A percentile compares a stretch with the other conserved stretches of the same genome.
These are phyloP conservation scores for Lasius platythorax DNA, from an alignment of 2,888 invertebrate genomes.

Conservation along the genomic window DNA sequence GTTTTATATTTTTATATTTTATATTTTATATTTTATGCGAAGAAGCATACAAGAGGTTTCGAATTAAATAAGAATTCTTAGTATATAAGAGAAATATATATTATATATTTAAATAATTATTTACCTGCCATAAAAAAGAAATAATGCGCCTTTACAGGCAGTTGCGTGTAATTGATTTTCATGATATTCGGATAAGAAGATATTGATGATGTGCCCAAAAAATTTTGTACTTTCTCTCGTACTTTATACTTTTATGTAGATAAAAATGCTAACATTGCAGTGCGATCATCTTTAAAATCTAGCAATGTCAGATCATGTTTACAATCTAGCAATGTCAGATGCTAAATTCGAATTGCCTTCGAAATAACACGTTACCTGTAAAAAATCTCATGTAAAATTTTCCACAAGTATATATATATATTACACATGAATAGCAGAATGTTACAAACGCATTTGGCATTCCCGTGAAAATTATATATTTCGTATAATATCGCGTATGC, in stretches of 20 bases:
- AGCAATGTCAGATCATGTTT: background rate
- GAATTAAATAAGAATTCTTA: background rate
- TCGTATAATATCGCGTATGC: background rate
- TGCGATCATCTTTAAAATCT: background rate
- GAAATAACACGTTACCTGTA: background rate
- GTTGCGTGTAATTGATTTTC: slow-evolving; percentile 89
- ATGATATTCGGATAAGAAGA: slow-evolving; percentile 77
- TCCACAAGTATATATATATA: background rate
- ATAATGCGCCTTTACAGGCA: slow-evolving; percentile 95
- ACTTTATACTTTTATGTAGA: background rate
- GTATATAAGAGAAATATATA: background rate
- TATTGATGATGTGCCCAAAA: background rate
- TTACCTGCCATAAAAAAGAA: slow-evolving; percentile 96
- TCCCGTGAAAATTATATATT: background rate
- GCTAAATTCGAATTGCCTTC: background rate
- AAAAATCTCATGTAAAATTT: background rate
- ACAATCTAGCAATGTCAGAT: background rate
- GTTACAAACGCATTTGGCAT: background rate
- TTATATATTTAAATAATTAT: slow-evolving; percentile 71
- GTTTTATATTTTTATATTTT: background rate
- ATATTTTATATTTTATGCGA: background rate
- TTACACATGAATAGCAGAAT: background rate
- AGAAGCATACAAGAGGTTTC: background rate
- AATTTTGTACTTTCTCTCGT: background rate
- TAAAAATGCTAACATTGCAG: background rate